Base-by-base conservation (phyloP, 2,888 invertebrate genomes). In the Synanthedon andrenaeformis region DNA sequence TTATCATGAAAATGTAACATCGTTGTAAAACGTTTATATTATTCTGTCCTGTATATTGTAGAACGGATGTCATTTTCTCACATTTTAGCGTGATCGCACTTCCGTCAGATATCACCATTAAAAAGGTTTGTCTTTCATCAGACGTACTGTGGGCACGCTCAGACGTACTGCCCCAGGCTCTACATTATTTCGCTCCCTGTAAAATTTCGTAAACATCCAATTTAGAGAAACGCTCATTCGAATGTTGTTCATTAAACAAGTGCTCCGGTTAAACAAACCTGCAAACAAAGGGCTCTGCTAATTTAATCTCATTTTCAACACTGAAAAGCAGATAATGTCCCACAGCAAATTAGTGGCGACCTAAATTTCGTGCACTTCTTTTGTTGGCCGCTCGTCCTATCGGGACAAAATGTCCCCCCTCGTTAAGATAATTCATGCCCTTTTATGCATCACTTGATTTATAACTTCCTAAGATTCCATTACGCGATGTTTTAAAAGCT, bases 331-430 rank as follows among this genome's bases (percentile, higher is more conserved):
- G 53, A 56, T 53, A 59, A 55, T 54, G 53, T 45, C 56, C 51
- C 51, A 55, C 55, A 57, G 55, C 53, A 57, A 61, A 61, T 61
- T 61, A 59, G 59, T 53, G 45, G 45, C 51, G 56, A 54, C 52
- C 54, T 52, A 54, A 58, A 58, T 49, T 50, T 56, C 54, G 54
- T 51, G 35, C 53, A 50, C 52, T 56, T 59, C 59, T 57, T 59
- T 56, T 57, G 57, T 57, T 41, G 51, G 52, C 45, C 35, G 41
- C 12, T 45, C 28, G 13, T 28, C 53, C 41, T 42, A 13, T 19
- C 41, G 35, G 42, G 49, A n/a, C 55, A 52, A 51, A 55, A 49
- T 53, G 58, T 58, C 58, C 51, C 51, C 49, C 49, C 35, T 54
- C 52, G 50, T 57, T 57, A 54, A 55, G 57, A 59, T 59, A 59